Evolutionary conservation across 2,113 vertebrate species (phyloP).

Genomic region (Myiagra hebetior): DNA sequence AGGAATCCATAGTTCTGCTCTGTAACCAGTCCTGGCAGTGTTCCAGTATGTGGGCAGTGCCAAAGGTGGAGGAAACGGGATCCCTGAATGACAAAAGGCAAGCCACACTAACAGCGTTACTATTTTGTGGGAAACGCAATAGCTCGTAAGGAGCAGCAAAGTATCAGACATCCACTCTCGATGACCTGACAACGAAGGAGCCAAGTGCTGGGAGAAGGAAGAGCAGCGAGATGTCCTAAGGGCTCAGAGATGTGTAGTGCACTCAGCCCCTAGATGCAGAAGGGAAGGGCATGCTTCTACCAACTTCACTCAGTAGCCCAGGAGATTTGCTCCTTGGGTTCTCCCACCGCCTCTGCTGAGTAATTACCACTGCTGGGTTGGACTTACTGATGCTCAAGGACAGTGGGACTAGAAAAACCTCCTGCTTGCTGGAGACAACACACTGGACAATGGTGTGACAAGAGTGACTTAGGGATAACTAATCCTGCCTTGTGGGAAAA

Average conservation of each 20-base stretch:
- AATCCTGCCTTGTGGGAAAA: not conserved
- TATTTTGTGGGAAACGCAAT: not conserved
- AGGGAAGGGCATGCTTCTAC: not conserved
- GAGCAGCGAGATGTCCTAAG: not conserved
- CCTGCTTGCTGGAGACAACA: not conserved
- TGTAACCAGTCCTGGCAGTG: not conserved
- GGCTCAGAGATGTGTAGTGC: not conserved
- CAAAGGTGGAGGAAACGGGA: not conserved
- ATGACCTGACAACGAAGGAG: not conserved
- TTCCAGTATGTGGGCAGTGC: not conserved
- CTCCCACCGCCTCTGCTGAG: not conserved
- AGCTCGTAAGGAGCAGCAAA: not conserved
- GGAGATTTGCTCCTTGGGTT: not conserved
- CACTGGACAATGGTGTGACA: not conserved
- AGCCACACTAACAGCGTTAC: not conserved
- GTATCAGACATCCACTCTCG: not conserved
- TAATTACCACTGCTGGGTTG: not conserved
- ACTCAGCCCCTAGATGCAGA: not conserved
- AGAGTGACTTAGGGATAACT: not conserved
- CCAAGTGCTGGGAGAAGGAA: not conserved
- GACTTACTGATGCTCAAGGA: not conserved
- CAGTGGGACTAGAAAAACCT: not conserved
- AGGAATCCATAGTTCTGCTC: not conserved
- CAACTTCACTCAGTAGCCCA: not conserved
- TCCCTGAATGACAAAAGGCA: not conserved